Percentiles rank a stretch among this genome's conserved stretches.
Evolutionary conservation across 2,888 invertebrate species (phyloP).

Genomic region (Deilephila elpenor): DNA sequence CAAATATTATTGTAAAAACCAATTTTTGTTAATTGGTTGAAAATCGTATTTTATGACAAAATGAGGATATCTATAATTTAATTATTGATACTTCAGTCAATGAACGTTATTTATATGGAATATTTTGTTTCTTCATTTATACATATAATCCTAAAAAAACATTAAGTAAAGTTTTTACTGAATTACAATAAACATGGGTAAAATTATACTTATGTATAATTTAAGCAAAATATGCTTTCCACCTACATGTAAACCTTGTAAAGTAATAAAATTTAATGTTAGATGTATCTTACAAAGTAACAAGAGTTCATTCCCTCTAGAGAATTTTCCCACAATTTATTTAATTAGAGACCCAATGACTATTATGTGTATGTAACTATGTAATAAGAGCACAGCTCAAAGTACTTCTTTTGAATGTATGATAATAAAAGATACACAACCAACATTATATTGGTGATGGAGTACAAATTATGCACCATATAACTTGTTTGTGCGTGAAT

Average conservation of each 20-base stretch:
- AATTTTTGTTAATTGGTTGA: too few species aligned
- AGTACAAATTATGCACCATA: neutral
- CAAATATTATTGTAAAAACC: too few species aligned
- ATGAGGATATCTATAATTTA: too few species aligned
- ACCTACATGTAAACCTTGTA: neutral
- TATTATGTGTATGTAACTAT: neutral
- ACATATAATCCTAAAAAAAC: too few species aligned
- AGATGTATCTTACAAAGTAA: neutral
- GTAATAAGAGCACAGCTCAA: neutral
- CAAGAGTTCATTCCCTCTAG: neutral
- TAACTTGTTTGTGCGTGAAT: neutral
- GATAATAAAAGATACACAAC: too few species aligned
- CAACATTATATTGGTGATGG: neutral
- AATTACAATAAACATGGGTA: too few species aligned
- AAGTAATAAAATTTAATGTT: neutral
- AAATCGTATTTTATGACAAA: too few species aligned
- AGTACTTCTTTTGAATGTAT: neutral
- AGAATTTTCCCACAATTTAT: neutral
- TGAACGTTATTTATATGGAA: too few species aligned
- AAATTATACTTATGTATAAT: neutral
- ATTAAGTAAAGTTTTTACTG: too few species aligned
- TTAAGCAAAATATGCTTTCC: neutral
- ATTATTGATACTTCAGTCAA: too few species aligned
- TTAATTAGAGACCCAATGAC: neutral
- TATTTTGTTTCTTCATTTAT: too few species aligned